Percentiles rank a stretch among this genome's conserved stretches.
Evolutionary conservation across 2,888 invertebrate species (phyloP).

Genomic region (Xestia ashworthii): DNA sequence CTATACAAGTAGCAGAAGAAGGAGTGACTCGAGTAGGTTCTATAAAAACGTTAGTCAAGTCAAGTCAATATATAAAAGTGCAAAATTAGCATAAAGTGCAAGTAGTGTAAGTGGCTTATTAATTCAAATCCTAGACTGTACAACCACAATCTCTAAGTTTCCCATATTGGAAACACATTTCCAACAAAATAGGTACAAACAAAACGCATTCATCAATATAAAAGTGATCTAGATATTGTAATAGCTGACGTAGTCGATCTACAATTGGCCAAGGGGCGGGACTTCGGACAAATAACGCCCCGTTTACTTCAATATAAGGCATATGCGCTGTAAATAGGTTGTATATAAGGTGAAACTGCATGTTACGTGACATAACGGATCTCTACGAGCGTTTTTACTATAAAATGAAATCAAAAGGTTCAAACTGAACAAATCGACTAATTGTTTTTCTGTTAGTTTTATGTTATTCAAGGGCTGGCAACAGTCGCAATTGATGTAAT

Average conservation of each 20-base stretch:
- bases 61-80: too few relatives aligned
- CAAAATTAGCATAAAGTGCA: too few relatives aligned
- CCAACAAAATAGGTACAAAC: background rate
- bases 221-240: background rate
- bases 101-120: too few relatives aligned
- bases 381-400: background rate
- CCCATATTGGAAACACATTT: background rate
- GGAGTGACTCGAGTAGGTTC: too few relatives aligned
- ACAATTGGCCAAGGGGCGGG: constrained; percentile 16
- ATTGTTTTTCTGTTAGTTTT: background rate
- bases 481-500: background rate
- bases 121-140: too few relatives aligned
- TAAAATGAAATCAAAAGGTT: constrained; percentile 10
- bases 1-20: too few relatives aligned
- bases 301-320: background rate
- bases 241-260: background rate
- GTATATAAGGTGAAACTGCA: constrained; percentile 29
- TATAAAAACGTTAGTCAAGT: too few relatives aligned
- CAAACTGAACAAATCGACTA: background rate
- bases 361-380: constrained; percentile 3
- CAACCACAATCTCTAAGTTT: background rate
- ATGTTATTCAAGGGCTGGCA: background rate
- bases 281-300: constrained; percentile 20
- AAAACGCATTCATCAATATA: background rate
- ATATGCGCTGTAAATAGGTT: constrained; percentile 14